Evolutionary conservation across 2,797 vertebrate species (phyloP).

Genomic region (Acanthurus lineatus): DNA sequence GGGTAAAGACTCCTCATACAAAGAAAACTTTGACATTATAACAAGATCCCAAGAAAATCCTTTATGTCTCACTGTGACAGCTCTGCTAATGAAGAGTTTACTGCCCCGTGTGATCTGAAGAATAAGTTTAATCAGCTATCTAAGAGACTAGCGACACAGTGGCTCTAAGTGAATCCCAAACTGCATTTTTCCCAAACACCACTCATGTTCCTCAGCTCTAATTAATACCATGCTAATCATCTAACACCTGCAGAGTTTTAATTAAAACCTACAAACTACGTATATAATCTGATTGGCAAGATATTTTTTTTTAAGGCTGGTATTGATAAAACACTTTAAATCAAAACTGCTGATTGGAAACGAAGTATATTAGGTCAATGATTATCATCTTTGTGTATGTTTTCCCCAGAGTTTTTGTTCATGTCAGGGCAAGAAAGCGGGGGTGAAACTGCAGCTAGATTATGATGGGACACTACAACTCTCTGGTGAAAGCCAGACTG

Average conservation of each 20-base stretch:
- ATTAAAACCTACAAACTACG: slow-evolving; percentile 42
- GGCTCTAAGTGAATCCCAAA: slow-evolving; percentile 20
- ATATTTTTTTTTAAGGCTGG: slow-evolving; percentile 55
- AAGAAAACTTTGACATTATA: slow-evolving; percentile 32
- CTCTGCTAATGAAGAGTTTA: slow-evolving; percentile 8
- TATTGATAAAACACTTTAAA: slow-evolving; percentile 27
- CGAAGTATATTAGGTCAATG: slow-evolving; percentile 28
- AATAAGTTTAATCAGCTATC: slow-evolving; percentile 1
- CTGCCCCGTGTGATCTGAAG: not conserved
- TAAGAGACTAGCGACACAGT: slow-evolving; percentile 7
- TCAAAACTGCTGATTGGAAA: slow-evolving; percentile 43
- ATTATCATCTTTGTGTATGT: slow-evolving; percentile 19
- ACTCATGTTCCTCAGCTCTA: slow-evolving; percentile 18
- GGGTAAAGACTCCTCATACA: not conserved
- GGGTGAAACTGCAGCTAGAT: slow-evolving; percentile 47
- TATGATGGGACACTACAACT: slow-evolving; percentile 33
- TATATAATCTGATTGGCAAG: slow-evolving; percentile 60
- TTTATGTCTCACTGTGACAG: not conserved
- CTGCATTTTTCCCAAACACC: slow-evolving; percentile 23
- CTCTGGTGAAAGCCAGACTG: slow-evolving; percentile 32
- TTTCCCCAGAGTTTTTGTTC: slow-evolving; percentile 4
- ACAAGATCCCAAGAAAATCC: slow-evolving; percentile 22
- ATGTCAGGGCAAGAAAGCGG: slow-evolving; percentile 23
- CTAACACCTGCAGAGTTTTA: slow-evolving; percentile 35
- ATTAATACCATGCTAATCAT: not conserved